Evolutionary conservation across 1,140 invertebrate species (phyloP), one percentile per base, ranked within the genome.

Genomic region (Trialeurodes vaporariorum): DNA sequence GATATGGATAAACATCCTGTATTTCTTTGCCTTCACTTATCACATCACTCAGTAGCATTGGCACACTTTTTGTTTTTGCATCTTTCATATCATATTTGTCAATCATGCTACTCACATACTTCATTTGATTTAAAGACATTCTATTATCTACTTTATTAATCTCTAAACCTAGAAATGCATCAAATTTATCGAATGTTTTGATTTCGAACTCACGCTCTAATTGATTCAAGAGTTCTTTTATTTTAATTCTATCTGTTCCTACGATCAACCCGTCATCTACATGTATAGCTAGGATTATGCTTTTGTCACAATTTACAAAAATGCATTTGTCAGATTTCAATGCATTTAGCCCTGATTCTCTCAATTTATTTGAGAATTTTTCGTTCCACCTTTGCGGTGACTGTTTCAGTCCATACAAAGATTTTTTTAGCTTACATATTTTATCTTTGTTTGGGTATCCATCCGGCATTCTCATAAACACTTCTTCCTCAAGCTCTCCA

Each of bases 401-500:
- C 68, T 79, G 76, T 72, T 79, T 79, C 26, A 79, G 70, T 0
- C 78, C 78, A 75, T 80, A 79, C 1, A 80, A 58, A 26, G 74
- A 73, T 72, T 77, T 79, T 9, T 76, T 75, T 59, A 80, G 68
- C 49, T 63, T 61, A 69, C 74, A 78, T 25, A 80, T 75, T 69
- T 75, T 67, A 27, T 74, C 64, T 62, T 2, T 49, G 60, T 62
- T 62, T 21, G 65, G 22, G 66, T 65, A 71, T n/a, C 73, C 75
- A 66, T 75, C 69, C 21, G 77, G 75, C 65, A 77, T 73, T 27
- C 72, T 61, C 73, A 80, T 77, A 62, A 71, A 79, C 1, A 79
- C 68, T 24, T 73, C 71, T 68, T 79, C 75, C 11, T 77, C 68
- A 17, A 79, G 67, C 11, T 74, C 61, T 23, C 75, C 72, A 72